Evolutionary conservation across 2,113 vertebrate genomes (phyloP).

Genomic region (Blennius ocellaris): DNA sequence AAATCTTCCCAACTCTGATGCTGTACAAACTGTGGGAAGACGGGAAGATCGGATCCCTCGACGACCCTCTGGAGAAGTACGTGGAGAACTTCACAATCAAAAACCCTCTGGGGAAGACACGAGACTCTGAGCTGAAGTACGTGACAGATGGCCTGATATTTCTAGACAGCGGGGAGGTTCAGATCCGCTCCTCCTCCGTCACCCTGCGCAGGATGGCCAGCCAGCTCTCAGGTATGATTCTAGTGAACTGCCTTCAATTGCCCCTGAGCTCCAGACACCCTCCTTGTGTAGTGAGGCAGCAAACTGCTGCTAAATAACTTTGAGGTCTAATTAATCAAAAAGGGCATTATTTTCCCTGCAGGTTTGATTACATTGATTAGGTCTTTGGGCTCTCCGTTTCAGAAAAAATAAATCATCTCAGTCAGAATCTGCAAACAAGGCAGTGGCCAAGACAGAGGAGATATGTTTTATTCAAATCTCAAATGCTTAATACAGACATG

Average conservation of each 20-base stretch:
- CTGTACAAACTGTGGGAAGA: constrained; percentile 95
- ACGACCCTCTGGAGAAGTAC: constrained; percentile 92
- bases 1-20: constrained; percentile 94
- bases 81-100: constrained; percentile 90
- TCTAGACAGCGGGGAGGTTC: constrained; percentile 83
- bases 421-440: no score
- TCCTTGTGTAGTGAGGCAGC: background rate
- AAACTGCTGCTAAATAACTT: background rate
- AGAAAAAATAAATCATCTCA: background rate
- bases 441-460: no score
- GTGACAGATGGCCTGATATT: constrained; percentile 84
- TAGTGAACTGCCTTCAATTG: background rate
- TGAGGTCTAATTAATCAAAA: background rate
- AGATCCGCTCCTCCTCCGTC: constrained; percentile 84
- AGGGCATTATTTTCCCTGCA: background rate
- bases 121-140: constrained; percentile 82
- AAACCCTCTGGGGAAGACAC: constrained; percentile 87
- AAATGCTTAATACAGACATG: no score
- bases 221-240: constrained; percentile 82
- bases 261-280: background rate
- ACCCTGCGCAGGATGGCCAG: constrained; percentile 95
- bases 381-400: background rate
- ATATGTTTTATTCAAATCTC: no score
- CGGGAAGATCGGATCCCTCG: constrained; percentile 88
- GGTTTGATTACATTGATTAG: no score